Evolutionary conservation across 2,113 vertebrate species (phyloP).

Genomic region (Chionomys nivalis): DNA sequence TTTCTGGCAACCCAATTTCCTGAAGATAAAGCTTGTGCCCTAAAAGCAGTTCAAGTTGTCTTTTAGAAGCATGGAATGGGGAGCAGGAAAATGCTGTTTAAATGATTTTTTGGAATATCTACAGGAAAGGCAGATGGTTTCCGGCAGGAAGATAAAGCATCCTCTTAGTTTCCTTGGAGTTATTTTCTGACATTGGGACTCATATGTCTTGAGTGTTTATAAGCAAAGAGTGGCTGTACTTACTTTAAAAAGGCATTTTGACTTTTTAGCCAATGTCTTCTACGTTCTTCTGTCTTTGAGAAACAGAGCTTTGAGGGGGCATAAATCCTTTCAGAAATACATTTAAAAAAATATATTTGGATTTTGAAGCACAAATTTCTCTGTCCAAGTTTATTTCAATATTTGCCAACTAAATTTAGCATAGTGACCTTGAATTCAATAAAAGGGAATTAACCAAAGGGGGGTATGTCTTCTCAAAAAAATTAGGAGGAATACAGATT

Average conservation of each 20-base stretch:
- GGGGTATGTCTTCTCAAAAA: background rate
- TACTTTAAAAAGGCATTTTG: background rate
- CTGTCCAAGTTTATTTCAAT: background rate
- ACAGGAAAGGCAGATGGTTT: conserved; percentile 15
- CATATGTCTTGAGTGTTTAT: background rate
- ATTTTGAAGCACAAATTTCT: background rate
- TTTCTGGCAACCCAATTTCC: conserved; percentile 37
- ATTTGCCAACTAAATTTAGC: conserved; percentile 4
- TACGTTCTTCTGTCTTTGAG: conserved; percentile 25
- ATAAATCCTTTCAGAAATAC: conserved; percentile 22
- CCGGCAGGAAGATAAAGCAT: conserved; percentile 25
- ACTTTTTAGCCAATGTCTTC: background rate
- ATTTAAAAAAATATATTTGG: background rate
- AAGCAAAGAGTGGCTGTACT: background rate
- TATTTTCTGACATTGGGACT: conserved; percentile 45
- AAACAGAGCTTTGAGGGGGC: background rate
- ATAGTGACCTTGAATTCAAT: conserved; percentile 18
- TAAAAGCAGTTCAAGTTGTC: conserved; percentile 37
- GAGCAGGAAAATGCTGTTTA: background rate
- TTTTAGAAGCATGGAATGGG: conserved; percentile 1
- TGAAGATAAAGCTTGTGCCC: conserved; percentile 16
- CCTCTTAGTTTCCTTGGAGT: background rate
- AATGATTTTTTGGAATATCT: conserved; percentile 20
- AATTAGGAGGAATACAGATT: background rate
- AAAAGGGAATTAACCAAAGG: background rate